A percentile compares a stretch with the other conserved stretches of the same genome.
These are phyloP conservation scores for Caenorhabditis imperialis DNA, from an alignment of 2,888 invertebrate genomes.

Conservation along the genomic window DNA sequence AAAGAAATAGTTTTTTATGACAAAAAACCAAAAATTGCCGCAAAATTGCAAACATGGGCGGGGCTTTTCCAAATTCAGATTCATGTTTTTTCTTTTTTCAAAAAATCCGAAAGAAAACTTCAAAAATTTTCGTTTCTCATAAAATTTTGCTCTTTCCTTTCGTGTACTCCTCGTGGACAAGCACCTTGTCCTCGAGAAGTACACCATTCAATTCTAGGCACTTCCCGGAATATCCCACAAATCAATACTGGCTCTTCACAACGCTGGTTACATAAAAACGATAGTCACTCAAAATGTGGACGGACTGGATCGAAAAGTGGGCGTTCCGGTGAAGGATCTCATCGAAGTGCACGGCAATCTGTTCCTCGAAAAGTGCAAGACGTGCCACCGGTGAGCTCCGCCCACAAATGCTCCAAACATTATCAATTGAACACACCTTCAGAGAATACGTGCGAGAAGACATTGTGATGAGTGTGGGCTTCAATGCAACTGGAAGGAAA, in stretches of 20 bases:
- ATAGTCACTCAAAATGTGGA: slow-evolving; percentile 97
- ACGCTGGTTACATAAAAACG: slow-evolving; percentile 38
- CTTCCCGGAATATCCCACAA: slow-evolving; percentile 24
- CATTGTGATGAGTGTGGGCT: slow-evolving; percentile 86
- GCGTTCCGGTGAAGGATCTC: slow-evolving; percentile 86
- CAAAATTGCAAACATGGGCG: too few relatives aligned
- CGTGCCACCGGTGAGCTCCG: slow-evolving; percentile 83
- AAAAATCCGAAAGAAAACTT: too few relatives aligned
- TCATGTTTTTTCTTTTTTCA: too few relatives aligned
- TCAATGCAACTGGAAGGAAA: slow-evolving; percentile 83
- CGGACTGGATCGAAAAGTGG: slow-evolving; percentile 93
- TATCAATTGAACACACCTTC: too few relatives aligned
- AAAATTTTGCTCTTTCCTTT: too few relatives aligned
- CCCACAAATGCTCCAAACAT: too few relatives aligned
- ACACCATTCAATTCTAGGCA: slow-evolving; percentile 16
- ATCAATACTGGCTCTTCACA: slow-evolving; percentile 34
- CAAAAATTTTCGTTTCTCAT: too few relatives aligned
- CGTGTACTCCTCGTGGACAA: too few relatives aligned
- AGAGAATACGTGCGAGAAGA: slow-evolving; percentile 87
- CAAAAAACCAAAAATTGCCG: slow-evolving; percentile 84
- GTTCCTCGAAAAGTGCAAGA: slow-evolving; percentile 93
- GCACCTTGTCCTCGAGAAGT: too few relatives aligned
- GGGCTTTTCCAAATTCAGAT: too few relatives aligned
- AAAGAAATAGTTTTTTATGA: too few relatives aligned
- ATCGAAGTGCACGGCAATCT: slow-evolving; percentile 98